These are phyloP conservation scores for Callocephalon fimbriatum DNA, from an alignment of 2,113 vertebrate genomes.

Conservation along the genomic window DNA sequence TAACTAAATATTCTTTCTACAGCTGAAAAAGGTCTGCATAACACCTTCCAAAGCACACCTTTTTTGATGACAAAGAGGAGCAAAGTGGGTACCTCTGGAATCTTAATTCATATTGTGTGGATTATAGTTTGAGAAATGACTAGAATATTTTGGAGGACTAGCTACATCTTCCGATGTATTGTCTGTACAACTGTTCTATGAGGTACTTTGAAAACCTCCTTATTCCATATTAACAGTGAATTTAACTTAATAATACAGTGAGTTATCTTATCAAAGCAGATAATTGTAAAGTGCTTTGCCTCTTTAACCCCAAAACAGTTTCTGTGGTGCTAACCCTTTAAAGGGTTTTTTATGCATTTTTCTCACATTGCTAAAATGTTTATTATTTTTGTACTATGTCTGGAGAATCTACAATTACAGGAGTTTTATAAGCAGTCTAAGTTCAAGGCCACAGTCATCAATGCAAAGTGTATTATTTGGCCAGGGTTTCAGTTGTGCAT, in stretches of 20 bases:
- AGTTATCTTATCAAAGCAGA: slow-evolving; percentile 17
- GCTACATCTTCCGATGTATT: neutral
- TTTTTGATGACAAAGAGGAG: neutral
- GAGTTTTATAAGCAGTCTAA: slow-evolving; percentile 44
- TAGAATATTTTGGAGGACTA: neutral
- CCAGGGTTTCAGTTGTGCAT: slow-evolving; percentile 26
- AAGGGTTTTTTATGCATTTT: neutral
- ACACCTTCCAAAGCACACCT: neutral
- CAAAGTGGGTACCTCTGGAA: neutral
- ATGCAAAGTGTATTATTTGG: slow-evolving; percentile 49
- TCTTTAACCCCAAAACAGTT: slow-evolving; percentile 3
- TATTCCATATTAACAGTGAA: slow-evolving; percentile 30
- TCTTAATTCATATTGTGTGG: neutral
- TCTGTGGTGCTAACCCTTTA: slow-evolving; percentile 7
- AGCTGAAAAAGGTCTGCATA: neutral
- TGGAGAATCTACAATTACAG: slow-evolving; percentile 46
- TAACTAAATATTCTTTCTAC: neutral
- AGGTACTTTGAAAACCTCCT: neutral
- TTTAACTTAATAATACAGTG: slow-evolving; percentile 24
- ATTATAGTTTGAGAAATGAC: neutral
- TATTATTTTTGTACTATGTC: slow-evolving; percentile 19
- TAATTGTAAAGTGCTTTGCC: neutral
- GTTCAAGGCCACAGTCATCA: slow-evolving; percentile 37
- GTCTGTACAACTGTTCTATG: neutral
- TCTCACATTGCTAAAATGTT: neutral